Evolutionary conservation across 2,797 vertebrate genomes (phyloP).

Genomic region (Gymnothorax javanicus): DNA sequence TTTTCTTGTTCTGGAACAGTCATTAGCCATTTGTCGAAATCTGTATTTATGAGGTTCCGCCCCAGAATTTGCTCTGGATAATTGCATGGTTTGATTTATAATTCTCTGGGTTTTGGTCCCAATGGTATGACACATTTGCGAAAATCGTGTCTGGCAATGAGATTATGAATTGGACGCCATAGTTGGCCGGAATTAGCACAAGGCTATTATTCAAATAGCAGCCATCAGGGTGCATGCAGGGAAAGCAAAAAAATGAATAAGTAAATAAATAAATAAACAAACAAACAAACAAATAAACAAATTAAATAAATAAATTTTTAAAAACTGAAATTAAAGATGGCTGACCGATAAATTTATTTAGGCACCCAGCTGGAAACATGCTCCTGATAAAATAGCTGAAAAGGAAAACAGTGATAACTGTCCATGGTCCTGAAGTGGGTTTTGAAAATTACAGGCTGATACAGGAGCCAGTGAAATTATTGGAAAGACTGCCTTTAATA

Average conservation of each 20-base stretch:
- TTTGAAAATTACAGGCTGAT: background rate
- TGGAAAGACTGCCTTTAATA: too few species aligned
- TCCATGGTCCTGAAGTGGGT: background rate
- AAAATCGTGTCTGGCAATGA: background rate
- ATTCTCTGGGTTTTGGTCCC: background rate
- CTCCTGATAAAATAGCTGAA: background rate
- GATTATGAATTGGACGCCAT: background rate
- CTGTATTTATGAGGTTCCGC: background rate
- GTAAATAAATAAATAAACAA: too few species aligned
- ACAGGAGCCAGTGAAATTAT: too few species aligned
- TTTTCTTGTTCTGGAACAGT: background rate
- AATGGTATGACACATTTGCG: background rate
- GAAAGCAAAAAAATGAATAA: background rate
- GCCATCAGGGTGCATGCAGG: background rate
- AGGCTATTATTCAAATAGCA: background rate
- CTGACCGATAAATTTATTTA: background rate
- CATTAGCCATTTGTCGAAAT: background rate
- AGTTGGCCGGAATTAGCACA: background rate
- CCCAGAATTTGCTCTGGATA: background rate
- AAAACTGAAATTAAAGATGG: background rate
- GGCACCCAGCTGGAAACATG: background rate
- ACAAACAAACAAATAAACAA: too few species aligned
- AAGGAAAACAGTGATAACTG: background rate
- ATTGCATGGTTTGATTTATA: background rate
- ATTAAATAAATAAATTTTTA: too few species aligned